Evolutionary conservation across 2,888 invertebrate species (phyloP), one percentile per base, ranked within the genome.

Genomic region (Dendrolimus pini): DNA sequence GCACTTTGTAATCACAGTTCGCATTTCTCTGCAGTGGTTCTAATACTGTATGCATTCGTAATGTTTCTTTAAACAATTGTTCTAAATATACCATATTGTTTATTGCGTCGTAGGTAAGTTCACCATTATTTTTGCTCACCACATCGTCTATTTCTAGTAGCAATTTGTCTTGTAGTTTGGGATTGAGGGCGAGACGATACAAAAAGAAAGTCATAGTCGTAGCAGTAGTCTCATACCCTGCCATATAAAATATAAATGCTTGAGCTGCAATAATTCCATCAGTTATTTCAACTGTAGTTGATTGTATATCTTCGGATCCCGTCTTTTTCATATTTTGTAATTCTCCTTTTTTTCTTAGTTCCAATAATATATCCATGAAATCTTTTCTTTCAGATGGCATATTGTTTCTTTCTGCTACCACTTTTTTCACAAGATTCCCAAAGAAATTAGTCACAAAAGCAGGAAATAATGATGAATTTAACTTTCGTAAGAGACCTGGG

Each of bases 211-310:
- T 61, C 62, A 89, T 72, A 0, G 85, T 80, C 0, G 84, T 80
- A 0, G 90, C 82, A 53, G 81, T 83, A 1, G 89, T 89, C 62
- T 89, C 90, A 62, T 83, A 90, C 0, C 90, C 90, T 9, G 80
- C 91, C 1, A 74, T 70, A 59, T 85, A 89, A 64, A 91, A 89
- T 14, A 87, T 70, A 63, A 87, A 83, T 1, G 82, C 81, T 65
- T 90, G 87, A 0, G 87, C 82, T 1, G 77, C 75, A 30, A 86
- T 80, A 0, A 83, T 54, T 13, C 67, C 70, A 1, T 83, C 76
- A 6, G 77, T 77, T 10, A 84, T 61, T 13, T 7, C 57, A 14
- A 0, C 56, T 14, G 7, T 65, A 58, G 18, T 64, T 56, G 1
- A 9, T 47, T 47, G 1, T 18, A 18, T 18, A 47, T 47, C 9